phyloP scores from a whole-genome alignment of 2,797 vertebrate genomes.

The Hemitrygon akajei region DNA sequence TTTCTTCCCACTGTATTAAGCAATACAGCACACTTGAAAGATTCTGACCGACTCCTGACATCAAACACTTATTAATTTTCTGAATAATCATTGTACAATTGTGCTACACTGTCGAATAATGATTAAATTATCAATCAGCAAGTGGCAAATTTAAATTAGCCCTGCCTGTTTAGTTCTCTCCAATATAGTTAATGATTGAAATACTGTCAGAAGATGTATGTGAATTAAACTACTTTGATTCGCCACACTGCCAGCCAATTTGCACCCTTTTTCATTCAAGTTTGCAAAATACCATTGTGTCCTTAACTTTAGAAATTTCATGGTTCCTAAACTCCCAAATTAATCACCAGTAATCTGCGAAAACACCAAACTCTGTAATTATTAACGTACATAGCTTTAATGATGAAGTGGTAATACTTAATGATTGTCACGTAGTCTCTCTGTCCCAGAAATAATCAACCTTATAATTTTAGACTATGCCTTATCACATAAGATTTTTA shows the following conservation, averaged over 20 bases:
- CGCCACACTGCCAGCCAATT: no score
- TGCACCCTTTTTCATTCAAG: no score
- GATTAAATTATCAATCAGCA: not conserved
- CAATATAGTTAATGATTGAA: not conserved
- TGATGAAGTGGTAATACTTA: not conserved
- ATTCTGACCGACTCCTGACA: not conserved
- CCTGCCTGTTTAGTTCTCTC: not conserved
- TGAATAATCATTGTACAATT: not conserved
- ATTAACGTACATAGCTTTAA: not conserved
- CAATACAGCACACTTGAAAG: no score
- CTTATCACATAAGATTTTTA: not conserved
- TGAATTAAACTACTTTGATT: no score
- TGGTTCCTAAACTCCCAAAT: no score
- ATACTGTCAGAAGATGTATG: not conserved
- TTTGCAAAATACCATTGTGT: no score
- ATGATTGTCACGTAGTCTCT: not conserved
- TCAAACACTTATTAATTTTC: not conserved
- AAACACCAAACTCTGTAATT: no score
- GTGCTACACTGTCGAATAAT: not conserved
- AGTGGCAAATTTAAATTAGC: not conserved
- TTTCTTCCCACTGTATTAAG: no score
- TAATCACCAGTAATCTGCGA: no score
- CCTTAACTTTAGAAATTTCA: no score
- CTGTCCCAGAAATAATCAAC: not conserved
- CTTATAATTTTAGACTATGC: not conserved